phyloP scores from a whole-genome alignment of 1,140 invertebrate genomes.

The Sinonovacula constricta region DNA sequence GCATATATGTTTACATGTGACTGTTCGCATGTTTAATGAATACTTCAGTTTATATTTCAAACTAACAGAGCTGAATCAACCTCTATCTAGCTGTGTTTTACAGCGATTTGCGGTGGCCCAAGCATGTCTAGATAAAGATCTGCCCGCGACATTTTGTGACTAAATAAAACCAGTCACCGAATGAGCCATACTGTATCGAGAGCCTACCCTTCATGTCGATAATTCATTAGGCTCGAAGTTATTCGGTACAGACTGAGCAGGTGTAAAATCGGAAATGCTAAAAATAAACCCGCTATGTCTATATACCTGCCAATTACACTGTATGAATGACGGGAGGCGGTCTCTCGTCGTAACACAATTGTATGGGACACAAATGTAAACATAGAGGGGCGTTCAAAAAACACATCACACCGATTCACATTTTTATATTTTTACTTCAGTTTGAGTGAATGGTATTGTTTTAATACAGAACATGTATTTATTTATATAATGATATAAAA shows the following conservation, averaged over 20 bases:
- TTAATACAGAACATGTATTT: slow-evolving; percentile 40
- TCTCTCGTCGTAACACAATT: neutral
- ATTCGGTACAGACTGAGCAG: slow-evolving; percentile 16
- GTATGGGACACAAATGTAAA: slow-evolving; percentile 26
- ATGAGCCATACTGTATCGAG: no score
- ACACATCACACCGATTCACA: slow-evolving; percentile 4
- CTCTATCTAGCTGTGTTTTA: no score
- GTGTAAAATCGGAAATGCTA: slow-evolving; percentile 19
- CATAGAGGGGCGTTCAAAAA: neutral
- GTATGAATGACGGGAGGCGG: slow-evolving; percentile 34
- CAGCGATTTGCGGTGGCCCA: no score
- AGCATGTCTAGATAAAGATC: no score
- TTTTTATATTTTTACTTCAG: slow-evolving; percentile 33
- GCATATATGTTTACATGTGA: no score
- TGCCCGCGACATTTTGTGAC: no score
- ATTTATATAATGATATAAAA: slow-evolving; percentile 34
- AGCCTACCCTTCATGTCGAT: no score
- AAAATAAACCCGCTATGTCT: neutral
- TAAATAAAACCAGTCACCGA: no score
- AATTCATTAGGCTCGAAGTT: no score
- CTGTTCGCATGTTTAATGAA: no score
- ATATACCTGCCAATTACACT: slow-evolving; percentile 32
- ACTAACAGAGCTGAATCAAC: no score
- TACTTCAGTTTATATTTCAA: no score
- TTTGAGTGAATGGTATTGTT: slow-evolving; percentile 37